These are phyloP conservation scores for Drosophila murphyi DNA, from an alignment of 1,140 invertebrate genomes.

Conservation along the genomic window DNA sequence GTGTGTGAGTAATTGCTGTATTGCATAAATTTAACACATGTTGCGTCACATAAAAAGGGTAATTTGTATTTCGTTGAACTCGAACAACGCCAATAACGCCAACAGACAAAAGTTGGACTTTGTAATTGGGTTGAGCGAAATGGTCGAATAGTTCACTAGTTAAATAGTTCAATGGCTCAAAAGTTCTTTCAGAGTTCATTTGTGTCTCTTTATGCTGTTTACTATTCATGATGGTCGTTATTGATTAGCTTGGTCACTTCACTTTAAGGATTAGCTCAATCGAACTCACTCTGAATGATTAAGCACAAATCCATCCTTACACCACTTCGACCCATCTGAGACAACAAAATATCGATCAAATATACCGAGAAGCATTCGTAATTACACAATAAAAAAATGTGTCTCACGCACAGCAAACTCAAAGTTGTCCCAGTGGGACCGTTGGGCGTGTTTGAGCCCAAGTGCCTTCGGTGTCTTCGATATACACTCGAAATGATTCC, in stretches of 20 bases:
- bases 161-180: too few relatives aligned
- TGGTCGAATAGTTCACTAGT: too few relatives aligned
- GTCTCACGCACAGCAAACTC: not conserved
- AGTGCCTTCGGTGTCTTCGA: too few relatives aligned
- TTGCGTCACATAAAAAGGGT: slow-evolving; percentile 29
- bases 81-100: not conserved
- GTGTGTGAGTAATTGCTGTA: not conserved
- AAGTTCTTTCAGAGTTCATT: too few relatives aligned
- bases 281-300: too few relatives aligned
- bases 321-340: not conserved
- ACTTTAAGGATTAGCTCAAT: too few relatives aligned
- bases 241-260: too few relatives aligned
- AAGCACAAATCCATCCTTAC: not conserved
- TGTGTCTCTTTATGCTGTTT: too few relatives aligned
- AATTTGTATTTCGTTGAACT: slow-evolving; percentile 27
- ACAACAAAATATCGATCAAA: slow-evolving; percentile 37
- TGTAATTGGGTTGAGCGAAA: too few relatives aligned
- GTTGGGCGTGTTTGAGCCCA: not conserved
- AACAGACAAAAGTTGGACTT: too few relatives aligned
- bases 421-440: not conserved
- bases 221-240: too few relatives aligned
- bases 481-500: too few relatives aligned
- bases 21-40: slow-evolving; percentile 51
- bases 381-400: slow-evolving; percentile 41
- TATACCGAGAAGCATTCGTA: slow-evolving; percentile 24